Base-by-base conservation (phyloP, 2,113 vertebrate genomes). In the Podarcis muralis region DNA sequence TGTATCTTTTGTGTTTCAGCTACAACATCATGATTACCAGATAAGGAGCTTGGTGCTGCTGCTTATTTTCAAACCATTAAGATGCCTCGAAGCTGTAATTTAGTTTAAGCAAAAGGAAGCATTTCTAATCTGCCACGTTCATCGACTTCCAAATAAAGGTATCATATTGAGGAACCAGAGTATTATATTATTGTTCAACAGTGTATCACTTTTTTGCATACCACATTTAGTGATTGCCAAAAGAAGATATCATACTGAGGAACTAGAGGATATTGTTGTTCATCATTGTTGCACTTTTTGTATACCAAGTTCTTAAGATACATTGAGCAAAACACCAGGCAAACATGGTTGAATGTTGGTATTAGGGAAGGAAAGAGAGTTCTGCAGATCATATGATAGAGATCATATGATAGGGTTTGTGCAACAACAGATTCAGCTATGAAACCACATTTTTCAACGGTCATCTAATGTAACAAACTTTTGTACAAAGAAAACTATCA, bases 21-120 rank as follows among this genome's bases (percentile, higher is more conserved):
- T 86, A 76, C 78, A 93, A 74, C 65, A 86, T 0, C 7, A 66
- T 12, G n/a, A 25, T 89, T 88, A 27, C 18, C 75, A 86, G 68
- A 43, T 40, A 90, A 90, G 91, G 32, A 23, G 65, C 9, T 65
- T 5, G 5, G 12, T 76, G 32, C 16, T 18, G 74, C 23, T 43
- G 0, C 15, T 86, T 30, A 20, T 77, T 95, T 92, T 84, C 9
- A 81, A 90, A 75, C 78, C 20, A 35, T 43, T 32, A 81, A 40
- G 85, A 83, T 37, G 84, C 68, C 8, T 75, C 62, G 27, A 12
- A 90, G 20, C 30, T 77, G 32, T 68, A 82, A 87, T 23, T 2
- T 5, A 77, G 5, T 74, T 57, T 74, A 74, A 59, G 18, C 27
- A 23, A 57, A 84, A 13, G 5, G 20, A 57, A 32, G 59, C 30